Evolutionary conservation across 2,113 vertebrate species (phyloP), one percentile per base, ranked within the genome.

Genomic region (Pundamilia nyererei): DNA sequence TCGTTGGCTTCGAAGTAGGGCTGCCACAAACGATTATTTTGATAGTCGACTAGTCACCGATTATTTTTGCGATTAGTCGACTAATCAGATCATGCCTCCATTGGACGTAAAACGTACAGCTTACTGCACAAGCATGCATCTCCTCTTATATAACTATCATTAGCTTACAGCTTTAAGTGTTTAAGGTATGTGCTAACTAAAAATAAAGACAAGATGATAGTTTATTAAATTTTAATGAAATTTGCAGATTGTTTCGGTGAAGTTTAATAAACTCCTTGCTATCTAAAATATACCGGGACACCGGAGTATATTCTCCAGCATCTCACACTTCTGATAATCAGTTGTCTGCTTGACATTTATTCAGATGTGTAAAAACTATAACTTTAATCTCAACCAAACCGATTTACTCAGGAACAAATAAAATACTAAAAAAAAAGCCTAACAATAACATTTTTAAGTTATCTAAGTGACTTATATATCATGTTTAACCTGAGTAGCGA

Each of bases 311-410:
- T 21, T 53, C 51, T 53, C 5, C 0, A 53, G 51, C 9, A 21
- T 53, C 51, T 53, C 51, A 53, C 51, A 6, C 19, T 53, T 53
- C 3, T 21, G 1, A 53, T 53, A 53, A 53, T 53, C 51, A 53
- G 9, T 0, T 53, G 51, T 53, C 51, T 53, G 51, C 51, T 21
- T n/a, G 19, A 53, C 0, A 0, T 53, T 53, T 53, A 53, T 53
- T 53, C 49, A n/a, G 49, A 19, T 51, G 49, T 5, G 19, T 51
- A 51, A 51, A 51, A 51, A 51, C 49, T 51, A 3, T 49, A 19
- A 51, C 17, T 51, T 19, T 19, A 51, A 51, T 51, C 17, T 9
- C 17, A 51, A 0, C 47, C 17, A 3, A 51, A 51, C 49, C 8
- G 4, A 51, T 51, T 51, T 51, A 19, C 7, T 51, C 17, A 9